Percentiles rank a stretch among this genome's conserved stretches.
These are phyloP conservation scores for Drosophila obscura DNA, from an alignment of 1,140 invertebrate species.

Conservation along the genomic window DNA sequence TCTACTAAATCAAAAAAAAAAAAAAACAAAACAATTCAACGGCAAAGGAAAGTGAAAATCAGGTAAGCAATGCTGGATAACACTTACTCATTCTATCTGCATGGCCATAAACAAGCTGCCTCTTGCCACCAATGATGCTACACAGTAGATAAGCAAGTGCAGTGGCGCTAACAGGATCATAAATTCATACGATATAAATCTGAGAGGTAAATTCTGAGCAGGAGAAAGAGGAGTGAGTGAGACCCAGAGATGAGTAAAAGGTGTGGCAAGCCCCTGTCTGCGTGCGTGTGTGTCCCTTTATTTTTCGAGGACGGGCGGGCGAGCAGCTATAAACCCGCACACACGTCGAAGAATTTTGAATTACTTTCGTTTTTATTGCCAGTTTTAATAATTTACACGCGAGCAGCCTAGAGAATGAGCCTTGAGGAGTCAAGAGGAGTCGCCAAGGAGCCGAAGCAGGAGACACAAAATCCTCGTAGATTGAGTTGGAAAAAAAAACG, in stretches of 20 bases:
- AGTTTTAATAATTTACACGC: slow-evolving; percentile 62
- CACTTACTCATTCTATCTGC: slow-evolving; percentile 68
- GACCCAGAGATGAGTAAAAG: neutral
- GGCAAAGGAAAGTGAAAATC: slow-evolving; percentile 42
- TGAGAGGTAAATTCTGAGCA: slow-evolving; percentile 12
- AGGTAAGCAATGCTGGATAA: slow-evolving; percentile 53
- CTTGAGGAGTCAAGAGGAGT: neutral
- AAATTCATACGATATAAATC: slow-evolving; percentile 78
- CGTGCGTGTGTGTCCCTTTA: slow-evolving; percentile 10
- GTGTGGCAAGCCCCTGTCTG: neutral
- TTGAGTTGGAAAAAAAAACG: slow-evolving; percentile 21
- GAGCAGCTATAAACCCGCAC: slow-evolving; percentile 39
- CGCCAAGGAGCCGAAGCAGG: neutral
- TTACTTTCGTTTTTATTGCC: slow-evolving; percentile 78
- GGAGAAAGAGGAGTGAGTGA: slow-evolving; percentile 8
- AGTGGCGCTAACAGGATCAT: slow-evolving; percentile 82
- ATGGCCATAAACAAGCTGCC: slow-evolving; percentile 68
- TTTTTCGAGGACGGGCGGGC: slow-evolving; percentile 23
- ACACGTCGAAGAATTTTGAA: slow-evolving; percentile 71
- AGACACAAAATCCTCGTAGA: slow-evolving; percentile 1
- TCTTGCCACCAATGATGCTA: slow-evolving; percentile 36
- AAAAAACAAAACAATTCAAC: too few relatives aligned
- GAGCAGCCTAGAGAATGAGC: slow-evolving; percentile 46
- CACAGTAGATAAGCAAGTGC: slow-evolving; percentile 57
- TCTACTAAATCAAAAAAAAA: too few relatives aligned